Evolutionary conservation across 1,140 invertebrate species (phyloP), one percentile per base, ranked within the genome.

Genomic region (Eueides isabella): DNA sequence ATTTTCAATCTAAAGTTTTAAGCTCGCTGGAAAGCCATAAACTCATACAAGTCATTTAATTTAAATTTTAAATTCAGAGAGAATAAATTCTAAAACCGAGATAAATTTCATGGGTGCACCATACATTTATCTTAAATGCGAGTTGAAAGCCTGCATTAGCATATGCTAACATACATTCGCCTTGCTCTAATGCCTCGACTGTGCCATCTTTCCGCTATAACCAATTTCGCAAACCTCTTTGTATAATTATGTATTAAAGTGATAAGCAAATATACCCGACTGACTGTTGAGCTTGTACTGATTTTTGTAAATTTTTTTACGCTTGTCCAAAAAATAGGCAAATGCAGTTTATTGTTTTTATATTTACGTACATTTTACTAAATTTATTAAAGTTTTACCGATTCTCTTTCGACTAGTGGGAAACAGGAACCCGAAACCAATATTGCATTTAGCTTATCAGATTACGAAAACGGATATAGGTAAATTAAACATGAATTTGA

Each of bases 131-230:
- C 55, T 75, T 48, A 26, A 55, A 68, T 62, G 31, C 31, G 69
- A 66, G 68, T 23, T 75, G 64, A 75, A 75, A 75, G 69, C 64
- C 63, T 61, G 64, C 64, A 75, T 75, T 75, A 62, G 55, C 74
- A 75, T 75, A 75, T 71, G 74, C 74, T 71, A 75, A 75, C 74
- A 38, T 71, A 48, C 68, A 55, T 72, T 68, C 41, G 35, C 68
- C 48, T 71, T 67, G 68, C 48, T 30, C 55, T 68, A 66, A 65
- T 62, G 38, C 35, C 41, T 63, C 35, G 41, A 41, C 35, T 30
- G 6, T 44, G 28, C n/a, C 41, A 66, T 41, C 62, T 55, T 33
- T 35, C 61, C 23, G 29, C 55, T 69, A 38, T 19, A 44, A 19
- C n/a, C n/a, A 6, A 44, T 44, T 44, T 19, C 41, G 41, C 41